Evolutionary conservation across 2,797 vertebrate genomes (phyloP).

Genomic region (Gallinago solitaria): DNA sequence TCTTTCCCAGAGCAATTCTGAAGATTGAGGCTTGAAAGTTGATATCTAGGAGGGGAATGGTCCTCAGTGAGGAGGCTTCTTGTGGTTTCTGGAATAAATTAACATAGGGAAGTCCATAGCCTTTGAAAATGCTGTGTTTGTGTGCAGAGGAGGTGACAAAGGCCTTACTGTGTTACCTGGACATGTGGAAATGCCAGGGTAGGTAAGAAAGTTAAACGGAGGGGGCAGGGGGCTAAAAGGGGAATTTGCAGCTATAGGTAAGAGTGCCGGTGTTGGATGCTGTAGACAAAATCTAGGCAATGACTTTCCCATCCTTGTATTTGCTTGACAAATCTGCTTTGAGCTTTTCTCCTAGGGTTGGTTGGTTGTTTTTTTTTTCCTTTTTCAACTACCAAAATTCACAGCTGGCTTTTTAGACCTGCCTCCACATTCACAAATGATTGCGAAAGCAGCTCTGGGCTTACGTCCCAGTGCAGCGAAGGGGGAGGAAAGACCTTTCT

Average conservation of each 20-base stretch:
- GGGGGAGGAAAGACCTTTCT: constrained; percentile 9
- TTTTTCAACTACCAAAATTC: not conserved
- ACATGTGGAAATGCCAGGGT: not conserved
- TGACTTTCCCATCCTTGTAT: not conserved
- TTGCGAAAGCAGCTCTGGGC: not conserved
- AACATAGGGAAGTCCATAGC: not conserved
- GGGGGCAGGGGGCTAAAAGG: not conserved
- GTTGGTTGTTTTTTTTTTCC: not conserved
- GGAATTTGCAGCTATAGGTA: not conserved
- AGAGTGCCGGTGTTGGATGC: not conserved
- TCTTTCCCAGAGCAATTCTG: not conserved
- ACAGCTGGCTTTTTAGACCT: constrained; percentile 19
- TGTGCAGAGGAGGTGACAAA: not conserved
- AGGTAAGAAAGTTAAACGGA: not conserved
- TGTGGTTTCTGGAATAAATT: not conserved
- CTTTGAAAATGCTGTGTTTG: not conserved
- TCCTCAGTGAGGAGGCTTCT: not conserved
- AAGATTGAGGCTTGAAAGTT: not conserved
- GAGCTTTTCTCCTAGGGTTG: not conserved
- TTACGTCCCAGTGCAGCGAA: not conserved
- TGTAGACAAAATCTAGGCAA: not conserved
- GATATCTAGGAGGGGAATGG: not conserved
- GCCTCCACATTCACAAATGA: not conserved
- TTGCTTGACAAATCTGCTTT: not conserved
- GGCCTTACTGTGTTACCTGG: not conserved